Conservation (phyloP, 1,140 invertebrate genomes). For the Caenorhabditis brenneri region DNA sequence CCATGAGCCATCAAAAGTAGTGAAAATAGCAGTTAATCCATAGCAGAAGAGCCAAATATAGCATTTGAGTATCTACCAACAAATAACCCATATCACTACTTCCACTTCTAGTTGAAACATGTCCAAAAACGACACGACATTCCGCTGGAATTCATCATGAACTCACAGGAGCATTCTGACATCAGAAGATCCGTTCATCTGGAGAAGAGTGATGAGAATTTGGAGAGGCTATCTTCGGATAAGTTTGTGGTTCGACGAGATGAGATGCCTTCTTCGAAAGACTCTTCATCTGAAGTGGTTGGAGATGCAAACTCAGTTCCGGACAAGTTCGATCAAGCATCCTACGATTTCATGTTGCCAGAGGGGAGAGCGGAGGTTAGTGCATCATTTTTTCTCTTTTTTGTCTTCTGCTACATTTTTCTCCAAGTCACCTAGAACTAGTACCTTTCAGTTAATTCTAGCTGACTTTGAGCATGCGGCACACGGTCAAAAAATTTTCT, state of each 20-base stretch:
- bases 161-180: constrained; percentile 11
- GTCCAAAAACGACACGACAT: constrained; percentile 19
- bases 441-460: no score
- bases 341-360: constrained; percentile 51
- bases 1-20: no score
- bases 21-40: no score
- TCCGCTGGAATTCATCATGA: constrained; percentile 27
- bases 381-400: no score
- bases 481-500: no score
- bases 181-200: constrained; percentile 8
- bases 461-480: no score
- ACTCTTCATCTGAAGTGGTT: neutral
- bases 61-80: no score
- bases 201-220: neutral
- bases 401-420: no score
- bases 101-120: neutral
- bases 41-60: no score
- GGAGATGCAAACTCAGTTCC: neutral
- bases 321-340: constrained; percentile 20
- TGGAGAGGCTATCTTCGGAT: constrained; percentile 10
- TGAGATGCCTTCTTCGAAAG: neutral
- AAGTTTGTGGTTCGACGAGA: constrained; percentile 6
- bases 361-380: constrained; percentile 38
- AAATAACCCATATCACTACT: no score
- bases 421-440: no score